phyloP scores from a whole-genome alignment of 2,888 invertebrate genomes.

The Metellina segmentata region DNA sequence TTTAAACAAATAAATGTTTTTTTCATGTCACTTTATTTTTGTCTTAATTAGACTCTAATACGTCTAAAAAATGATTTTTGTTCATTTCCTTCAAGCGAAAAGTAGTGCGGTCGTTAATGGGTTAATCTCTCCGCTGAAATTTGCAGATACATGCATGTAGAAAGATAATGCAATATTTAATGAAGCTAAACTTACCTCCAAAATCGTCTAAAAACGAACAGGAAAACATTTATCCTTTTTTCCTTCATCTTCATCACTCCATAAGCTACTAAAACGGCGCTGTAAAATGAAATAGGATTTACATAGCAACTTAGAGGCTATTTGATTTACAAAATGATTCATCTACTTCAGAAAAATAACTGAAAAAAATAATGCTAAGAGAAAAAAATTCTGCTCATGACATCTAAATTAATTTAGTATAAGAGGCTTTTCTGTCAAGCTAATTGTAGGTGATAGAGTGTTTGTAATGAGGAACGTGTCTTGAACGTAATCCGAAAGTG shows the following conservation, averaged over 20 bases:
- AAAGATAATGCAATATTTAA: not conserved
- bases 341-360: not conserved
- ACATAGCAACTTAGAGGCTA: not conserved
- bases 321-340: not conserved
- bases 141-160: not conserved
- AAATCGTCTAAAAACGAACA: slow-evolving; percentile 47
- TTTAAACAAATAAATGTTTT: no score
- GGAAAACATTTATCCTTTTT: slow-evolving; percentile 42
- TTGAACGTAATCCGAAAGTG: no score
- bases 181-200: slow-evolving; percentile 39
- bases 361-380: not conserved
- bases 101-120: no score
- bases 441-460: no score
- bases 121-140: not conserved
- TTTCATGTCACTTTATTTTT: no score
- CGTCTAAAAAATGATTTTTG: no score
- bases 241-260: slow-evolving; percentile 54
- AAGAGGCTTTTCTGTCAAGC: no score
- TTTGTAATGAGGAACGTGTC: no score
- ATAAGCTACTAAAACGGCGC: slow-evolving; percentile 60
- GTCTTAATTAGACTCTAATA: no score
- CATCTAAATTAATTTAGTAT: no score
- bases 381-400: not conserved
- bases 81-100: no score
- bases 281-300: slow-evolving; percentile 14